Conservation (phyloP, 1,140 invertebrate genomes). For the Druon quercuslanigerum region DNA sequence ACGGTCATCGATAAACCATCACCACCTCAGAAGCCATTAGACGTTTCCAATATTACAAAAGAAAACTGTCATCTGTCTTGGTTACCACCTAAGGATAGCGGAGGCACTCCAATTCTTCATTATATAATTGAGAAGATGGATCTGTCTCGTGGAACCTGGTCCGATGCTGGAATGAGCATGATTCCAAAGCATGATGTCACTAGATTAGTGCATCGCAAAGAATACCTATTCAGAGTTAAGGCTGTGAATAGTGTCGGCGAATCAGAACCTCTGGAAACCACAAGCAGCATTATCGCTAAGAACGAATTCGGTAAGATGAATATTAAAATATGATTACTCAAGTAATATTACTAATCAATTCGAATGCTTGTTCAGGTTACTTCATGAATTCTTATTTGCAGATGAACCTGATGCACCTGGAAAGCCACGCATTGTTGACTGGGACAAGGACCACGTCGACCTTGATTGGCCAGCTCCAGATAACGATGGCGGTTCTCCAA, state of each 20-base stretch:
- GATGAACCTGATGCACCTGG: conserved; percentile 95
- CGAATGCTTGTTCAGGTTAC: conserved; percentile 27
- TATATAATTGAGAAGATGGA: conserved; percentile 99
- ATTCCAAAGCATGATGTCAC: conserved; percentile 89
- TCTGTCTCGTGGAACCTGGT: conserved; percentile 94
- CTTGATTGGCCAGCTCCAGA: conserved; percentile 91
- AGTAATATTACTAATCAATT: neutral
- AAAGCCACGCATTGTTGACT: conserved; percentile 89
- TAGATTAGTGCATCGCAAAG: conserved; percentile 93
- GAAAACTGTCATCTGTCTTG: conserved; percentile 91
- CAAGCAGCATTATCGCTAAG: conserved; percentile 92
- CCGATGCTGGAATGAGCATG: conserved; percentile 92
- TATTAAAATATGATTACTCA: conserved; percentile 2
- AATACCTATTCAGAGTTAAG: conserved; percentile 93
- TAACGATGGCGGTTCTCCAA: conserved; percentile 92
- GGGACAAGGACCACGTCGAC: conserved; percentile 95
- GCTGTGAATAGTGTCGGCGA: conserved; percentile 97
- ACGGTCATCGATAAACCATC: conserved; percentile 93
- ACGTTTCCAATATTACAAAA: conserved; percentile 90
- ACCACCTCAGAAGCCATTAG: conserved; percentile 90
- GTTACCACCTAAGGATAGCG: conserved; percentile 90
- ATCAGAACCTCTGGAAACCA: conserved; percentile 92
- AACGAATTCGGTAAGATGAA: conserved; percentile 86
- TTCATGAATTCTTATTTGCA: conserved; percentile 56
- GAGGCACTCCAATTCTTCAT: conserved; percentile 95